A percentile compares a stretch with the other conserved stretches of the same genome.
These are phyloP conservation scores for Danio jaintianensis DNA, from an alignment of 2,797 vertebrate genomes.

Conservation along the genomic window DNA sequence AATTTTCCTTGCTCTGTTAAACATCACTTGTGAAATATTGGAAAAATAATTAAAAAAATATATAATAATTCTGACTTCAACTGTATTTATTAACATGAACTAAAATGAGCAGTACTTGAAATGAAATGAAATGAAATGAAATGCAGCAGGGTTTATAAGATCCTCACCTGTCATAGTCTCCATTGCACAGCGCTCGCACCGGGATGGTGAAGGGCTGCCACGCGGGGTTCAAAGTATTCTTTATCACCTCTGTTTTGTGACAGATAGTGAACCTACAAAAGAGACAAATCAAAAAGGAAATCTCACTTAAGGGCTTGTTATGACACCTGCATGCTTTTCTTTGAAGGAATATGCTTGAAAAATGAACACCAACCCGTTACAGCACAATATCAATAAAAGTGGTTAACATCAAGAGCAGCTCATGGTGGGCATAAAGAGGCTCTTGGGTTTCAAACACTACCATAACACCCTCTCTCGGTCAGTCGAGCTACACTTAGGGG, in stretches of 20 bases:
- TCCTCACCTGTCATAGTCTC: slow-evolving; percentile 93
- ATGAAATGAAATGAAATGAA: too few species aligned
- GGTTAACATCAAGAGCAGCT: slow-evolving; percentile 26
- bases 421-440: slow-evolving; percentile 13
- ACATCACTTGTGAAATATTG: too few species aligned
- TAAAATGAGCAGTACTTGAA: too few species aligned
- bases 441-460: slow-evolving; percentile 18
- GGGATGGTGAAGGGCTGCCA: slow-evolving; percentile 98
- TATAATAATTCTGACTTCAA: background rate
- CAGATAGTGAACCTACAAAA: slow-evolving; percentile 94
- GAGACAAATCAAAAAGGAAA: slow-evolving; percentile 30
- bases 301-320: slow-evolving; percentile 11
- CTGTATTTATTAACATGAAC: background rate
- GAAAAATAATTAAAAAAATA: background rate
- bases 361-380: background rate
- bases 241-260: slow-evolving; percentile 97
- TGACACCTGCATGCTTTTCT: background rate
- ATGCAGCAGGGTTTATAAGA: background rate
- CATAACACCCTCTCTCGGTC: slow-evolving; percentile 10
- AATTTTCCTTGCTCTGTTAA: too few species aligned
- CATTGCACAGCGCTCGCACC: slow-evolving; percentile 93
- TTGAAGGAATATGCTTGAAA: slow-evolving; percentile 4
- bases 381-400: slow-evolving; percentile 7
- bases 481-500: background rate
- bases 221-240: slow-evolving; percentile 94